Base-by-base conservation (phyloP, 1,140 invertebrate species). In the Uloborus diversus region DNA sequence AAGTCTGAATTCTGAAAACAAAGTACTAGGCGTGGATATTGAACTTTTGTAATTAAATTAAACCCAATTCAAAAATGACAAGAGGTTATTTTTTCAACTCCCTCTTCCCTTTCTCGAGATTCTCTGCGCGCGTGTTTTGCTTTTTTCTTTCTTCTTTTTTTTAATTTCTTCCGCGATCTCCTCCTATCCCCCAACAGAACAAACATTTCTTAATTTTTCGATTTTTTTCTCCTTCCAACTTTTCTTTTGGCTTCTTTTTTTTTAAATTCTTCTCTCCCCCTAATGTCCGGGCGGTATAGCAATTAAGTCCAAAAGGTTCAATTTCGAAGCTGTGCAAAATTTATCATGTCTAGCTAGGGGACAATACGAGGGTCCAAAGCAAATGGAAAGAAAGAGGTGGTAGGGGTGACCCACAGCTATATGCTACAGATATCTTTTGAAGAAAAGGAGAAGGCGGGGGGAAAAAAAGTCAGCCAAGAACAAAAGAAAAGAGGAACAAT, bases 11-110 rank as follows among this genome's bases (percentile, higher is more conserved):
- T 59, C 53, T 62, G 65, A 66, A 78, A 78, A 65, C 73, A 78
- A 78, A 78, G 49, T 56, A 78, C 20, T 23, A 65, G 61, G 73
- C 42, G 32, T 66, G 33, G 73, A 66, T 78, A 66, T 78, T 78
- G 73, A 66, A 78, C 73, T 78, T 78, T 78, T 66, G 73, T 78
- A 78, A 78, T 78, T 78, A 78, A 78, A 78, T 78, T 78, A 78
- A 78, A 78, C 49, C 61, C 73, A 65, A 78, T 78, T 78, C 73
- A 78, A 51, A 78, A 78, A 78, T 78, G 73, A 78, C 73, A 78
- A 78, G 61, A 56, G 59, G 59, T 78, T 78, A 64, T 66, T 64
- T 32, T 51, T 51, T 25, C 32, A 25, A 28, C 30, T 25, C 14
- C 27, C 25, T 61, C 30, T 68, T 7, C 32, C 4, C 7, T 37